phyloP scores from a whole-genome alignment of 2,113 vertebrate genomes.

The Labeo catla region DNA sequence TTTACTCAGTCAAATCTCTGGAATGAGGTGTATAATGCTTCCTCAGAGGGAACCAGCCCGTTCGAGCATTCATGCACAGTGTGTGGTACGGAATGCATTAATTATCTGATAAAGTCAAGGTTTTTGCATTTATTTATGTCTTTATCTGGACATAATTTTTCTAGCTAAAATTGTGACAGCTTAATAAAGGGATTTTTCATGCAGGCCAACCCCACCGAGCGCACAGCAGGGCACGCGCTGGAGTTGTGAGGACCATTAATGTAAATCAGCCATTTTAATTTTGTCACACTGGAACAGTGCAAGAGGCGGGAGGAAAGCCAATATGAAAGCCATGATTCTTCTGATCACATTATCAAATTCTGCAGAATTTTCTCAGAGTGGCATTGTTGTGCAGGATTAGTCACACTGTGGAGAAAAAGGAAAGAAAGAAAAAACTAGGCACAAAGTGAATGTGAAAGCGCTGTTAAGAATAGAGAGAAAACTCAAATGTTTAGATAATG shows the following conservation, averaged over 20 bases:
- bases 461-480: background rate
- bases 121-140: slow-evolving; percentile 37
- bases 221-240: slow-evolving; percentile 51
- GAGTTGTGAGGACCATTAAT: slow-evolving; percentile 64
- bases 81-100: slow-evolving; percentile 49
- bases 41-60: slow-evolving; percentile 49
- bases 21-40: slow-evolving; percentile 44
- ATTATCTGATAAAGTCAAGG: slow-evolving; percentile 55
- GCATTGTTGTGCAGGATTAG: background rate
- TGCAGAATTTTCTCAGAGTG: background rate
- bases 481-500: background rate
- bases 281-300: slow-evolving; percentile 55
- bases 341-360: slow-evolving; percentile 13
- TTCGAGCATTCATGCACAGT: slow-evolving; percentile 42
- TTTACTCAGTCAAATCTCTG: slow-evolving; percentile 44
- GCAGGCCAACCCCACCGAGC: slow-evolving; percentile 55
- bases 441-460: background rate
- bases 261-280: slow-evolving; percentile 70
- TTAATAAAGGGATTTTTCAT: slow-evolving; percentile 66
- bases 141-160: slow-evolving; percentile 50
- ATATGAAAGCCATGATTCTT: slow-evolving; percentile 13
- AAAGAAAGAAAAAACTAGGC: background rate
- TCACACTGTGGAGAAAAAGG: background rate
- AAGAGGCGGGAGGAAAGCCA: slow-evolving; percentile 18
- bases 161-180: slow-evolving; percentile 61